Evolutionary conservation across 2,888 invertebrate species (phyloP), one percentile per base, ranked within the genome.

Genomic region (Lysandra bellargus): DNA sequence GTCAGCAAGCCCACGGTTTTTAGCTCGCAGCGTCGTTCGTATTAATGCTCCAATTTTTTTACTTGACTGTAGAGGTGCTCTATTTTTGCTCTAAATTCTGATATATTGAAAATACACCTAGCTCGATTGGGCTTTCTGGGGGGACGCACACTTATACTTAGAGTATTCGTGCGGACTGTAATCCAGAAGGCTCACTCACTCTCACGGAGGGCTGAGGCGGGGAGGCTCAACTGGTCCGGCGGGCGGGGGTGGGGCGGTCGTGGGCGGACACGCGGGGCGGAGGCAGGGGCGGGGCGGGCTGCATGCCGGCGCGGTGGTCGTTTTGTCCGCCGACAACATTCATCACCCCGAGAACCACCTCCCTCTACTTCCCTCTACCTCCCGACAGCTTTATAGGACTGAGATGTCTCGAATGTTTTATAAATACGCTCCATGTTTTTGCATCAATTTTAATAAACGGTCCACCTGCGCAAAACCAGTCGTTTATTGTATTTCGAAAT

Each of bases 401-500:
- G 69, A 69, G 69, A 69, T 33, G 69, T 69, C 69, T 33, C 69
- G 4, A 37, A 69, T 69, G 17, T 69, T 69, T 69, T 37, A 69
- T 69, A 69, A 69, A 69, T 69, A 37, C 1, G 14, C 33, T 14
- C 12, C 9, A 69, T 69, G 69, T 69, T 33, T 33, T 69, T 33
- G 37, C 69, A 69, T 69, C 33, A 33, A 37, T 37, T 37, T 69
- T 33, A 33, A 33, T 69, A 33, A 14, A 14, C 5, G 3, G 1
- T 37, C 33, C 69, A 69, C 14, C 69, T 69, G 69, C 69, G 33
- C 33, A 5, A 17, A 37, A 14, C 9, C 12, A 33, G 33, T 69
- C 33, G 33, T 69, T 69, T 33, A 33, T 69, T 69, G 33, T 69
- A 64, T 7, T 30, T 60, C 23, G 0, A 64, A 64, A 30, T 30